Conservation (phyloP, 2,113 vertebrate species). For the Gallinago paraguaiae region DNA sequence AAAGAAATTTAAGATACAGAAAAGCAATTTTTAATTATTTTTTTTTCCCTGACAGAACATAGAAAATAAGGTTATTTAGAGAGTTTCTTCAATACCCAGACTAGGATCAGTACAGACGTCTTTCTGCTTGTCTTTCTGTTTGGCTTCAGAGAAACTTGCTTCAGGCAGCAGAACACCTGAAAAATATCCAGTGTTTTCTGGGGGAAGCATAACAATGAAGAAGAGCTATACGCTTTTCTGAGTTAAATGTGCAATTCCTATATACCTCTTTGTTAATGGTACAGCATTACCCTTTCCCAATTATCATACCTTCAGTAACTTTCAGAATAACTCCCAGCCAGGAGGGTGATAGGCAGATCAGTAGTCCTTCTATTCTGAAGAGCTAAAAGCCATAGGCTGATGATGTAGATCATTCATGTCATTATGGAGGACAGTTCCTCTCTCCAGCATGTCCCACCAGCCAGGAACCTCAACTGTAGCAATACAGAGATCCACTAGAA, state of each 20-base stretch:
- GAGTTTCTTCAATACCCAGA: neutral
- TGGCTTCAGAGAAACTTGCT: neutral
- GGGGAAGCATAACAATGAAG: neutral
- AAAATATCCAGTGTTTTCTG: neutral
- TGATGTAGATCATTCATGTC: neutral
- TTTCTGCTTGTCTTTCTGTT: neutral
- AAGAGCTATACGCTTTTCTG: neutral
- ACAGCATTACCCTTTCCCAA: neutral
- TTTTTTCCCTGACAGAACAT: neutral
- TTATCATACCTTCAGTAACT: neutral
- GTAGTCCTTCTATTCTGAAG: neutral
- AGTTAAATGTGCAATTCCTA: neutral
- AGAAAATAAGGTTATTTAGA: neutral
- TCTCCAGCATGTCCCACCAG: neutral
- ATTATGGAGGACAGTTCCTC: neutral
- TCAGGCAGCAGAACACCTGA: neutral
- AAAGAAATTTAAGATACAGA: neutral
- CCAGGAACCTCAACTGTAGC: neutral
- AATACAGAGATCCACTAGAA: neutral
- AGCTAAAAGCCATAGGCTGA: neutral
- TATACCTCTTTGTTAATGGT: neutral
- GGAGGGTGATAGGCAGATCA: rapidly evolving
- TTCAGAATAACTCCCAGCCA: neutral
- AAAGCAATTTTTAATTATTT: neutral
- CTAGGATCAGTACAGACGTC: neutral